phyloP scores from a whole-genome alignment of 2,797 vertebrate genomes.

The Vipera ursinii region DNA sequence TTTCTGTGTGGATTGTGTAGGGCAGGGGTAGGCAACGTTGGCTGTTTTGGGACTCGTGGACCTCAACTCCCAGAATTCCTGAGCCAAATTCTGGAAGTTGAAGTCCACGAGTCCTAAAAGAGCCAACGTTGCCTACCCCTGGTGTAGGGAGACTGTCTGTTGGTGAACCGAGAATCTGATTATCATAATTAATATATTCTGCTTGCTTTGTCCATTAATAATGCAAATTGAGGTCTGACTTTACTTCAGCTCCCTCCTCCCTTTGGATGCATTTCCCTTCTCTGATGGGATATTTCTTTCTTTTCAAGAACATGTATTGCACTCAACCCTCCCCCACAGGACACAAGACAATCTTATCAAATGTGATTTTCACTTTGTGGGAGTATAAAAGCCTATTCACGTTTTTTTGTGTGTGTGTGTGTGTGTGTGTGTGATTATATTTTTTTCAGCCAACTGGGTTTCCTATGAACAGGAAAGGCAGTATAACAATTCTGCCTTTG shows the following conservation, averaged over 20 bases:
- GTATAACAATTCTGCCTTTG: constrained; percentile 15
- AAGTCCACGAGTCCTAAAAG: no score
- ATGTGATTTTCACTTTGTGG: neutral
- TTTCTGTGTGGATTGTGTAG: neutral
- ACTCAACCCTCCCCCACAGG: neutral
- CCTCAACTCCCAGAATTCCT: no score
- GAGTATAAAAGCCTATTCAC: constrained; percentile 18
- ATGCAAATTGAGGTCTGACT: neutral
- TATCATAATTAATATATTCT: neutral
- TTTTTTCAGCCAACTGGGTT: constrained; percentile 4
- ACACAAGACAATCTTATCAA: neutral
- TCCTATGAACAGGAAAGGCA: neutral
- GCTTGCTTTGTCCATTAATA: neutral
- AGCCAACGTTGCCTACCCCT: no score
- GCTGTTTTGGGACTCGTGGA: no score
- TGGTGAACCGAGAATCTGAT: neutral
- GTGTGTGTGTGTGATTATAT: neutral
- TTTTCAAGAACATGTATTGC: neutral
- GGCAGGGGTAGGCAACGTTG: no score
- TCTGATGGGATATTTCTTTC: neutral
- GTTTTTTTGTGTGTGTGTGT: neutral
- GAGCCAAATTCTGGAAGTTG: no score
- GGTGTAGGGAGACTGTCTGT: neutral
- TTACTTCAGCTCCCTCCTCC: neutral
- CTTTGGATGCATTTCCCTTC: neutral